Conservation (phyloP, 2,113 vertebrate species). For the Neoarius graeffei region DNA sequence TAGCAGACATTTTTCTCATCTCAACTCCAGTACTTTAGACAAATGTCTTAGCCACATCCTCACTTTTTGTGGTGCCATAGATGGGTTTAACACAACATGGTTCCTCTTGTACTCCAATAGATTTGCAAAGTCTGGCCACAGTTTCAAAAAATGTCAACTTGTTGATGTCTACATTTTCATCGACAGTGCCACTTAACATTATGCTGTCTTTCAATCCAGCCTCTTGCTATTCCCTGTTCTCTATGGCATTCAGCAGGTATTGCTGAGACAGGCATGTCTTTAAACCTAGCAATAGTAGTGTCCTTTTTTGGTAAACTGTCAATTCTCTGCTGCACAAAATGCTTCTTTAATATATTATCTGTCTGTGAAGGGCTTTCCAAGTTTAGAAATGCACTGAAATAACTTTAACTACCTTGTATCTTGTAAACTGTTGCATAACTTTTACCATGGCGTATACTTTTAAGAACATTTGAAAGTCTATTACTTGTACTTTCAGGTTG, state of each 20-base stretch:
- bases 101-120: neutral
- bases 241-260: neutral
- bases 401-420: neutral
- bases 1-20: neutral
- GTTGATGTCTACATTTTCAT: neutral
- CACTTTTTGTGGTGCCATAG: neutral
- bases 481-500: neutral
- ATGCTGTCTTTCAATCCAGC: neutral
- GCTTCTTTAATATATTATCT: neutral
- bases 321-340: neutral
- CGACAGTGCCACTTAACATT: too few species aligned
- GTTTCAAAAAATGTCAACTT: neutral
- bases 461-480: neutral
- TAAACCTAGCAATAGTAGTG: neutral
- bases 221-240: neutral
- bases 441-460: neutral
- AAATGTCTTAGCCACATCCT: neutral
- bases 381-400: neutral
- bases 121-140: neutral
- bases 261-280: neutral
- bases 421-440: neutral
- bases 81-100: neutral
- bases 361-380: neutral
- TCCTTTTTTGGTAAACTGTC: neutral
- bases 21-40: neutral